A percentile compares a stretch with the other conserved stretches of the same genome.
Evolutionary conservation across 2,797 vertebrate genomes (phyloP).

Genomic region (Zalophus californianus): DNA sequence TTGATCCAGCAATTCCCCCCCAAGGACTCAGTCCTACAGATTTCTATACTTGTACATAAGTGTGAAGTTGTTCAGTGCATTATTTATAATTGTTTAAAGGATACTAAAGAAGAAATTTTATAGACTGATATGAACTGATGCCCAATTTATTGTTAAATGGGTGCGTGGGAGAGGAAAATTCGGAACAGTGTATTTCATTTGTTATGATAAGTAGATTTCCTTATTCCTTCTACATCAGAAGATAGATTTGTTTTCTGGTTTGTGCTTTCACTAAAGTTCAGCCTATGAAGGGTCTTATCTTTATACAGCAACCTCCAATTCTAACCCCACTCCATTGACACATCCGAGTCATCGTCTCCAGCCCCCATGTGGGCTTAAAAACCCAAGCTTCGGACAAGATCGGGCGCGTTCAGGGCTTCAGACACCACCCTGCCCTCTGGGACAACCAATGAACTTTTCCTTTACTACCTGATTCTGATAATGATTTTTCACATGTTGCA

Average conservation of each 20-base stretch:
- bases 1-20: slow-evolving; percentile 18
- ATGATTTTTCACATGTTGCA: not conserved
- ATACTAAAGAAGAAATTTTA: not conserved
- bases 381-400: not conserved
- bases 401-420: not conserved
- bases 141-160: not conserved
- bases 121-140: not conserved
- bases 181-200: not conserved
- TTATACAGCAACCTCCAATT: not conserved
- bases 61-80: not conserved
- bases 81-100: not conserved
- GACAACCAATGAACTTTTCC: not conserved
- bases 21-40: not conserved
- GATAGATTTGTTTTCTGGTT: not conserved
- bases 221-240: not conserved
- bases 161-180: not conserved
- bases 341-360: not conserved
- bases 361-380: not conserved
- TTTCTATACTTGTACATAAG: not conserved
- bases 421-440: not conserved
- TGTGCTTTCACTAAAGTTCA: not conserved
- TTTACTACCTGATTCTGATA: slow-evolving; percentile 14
- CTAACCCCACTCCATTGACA: not conserved
- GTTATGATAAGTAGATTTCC: not conserved
- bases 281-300: not conserved